phyloP scores from a whole-genome alignment of 2,113 vertebrate species.

The Orientallactaga bullata region DNA sequence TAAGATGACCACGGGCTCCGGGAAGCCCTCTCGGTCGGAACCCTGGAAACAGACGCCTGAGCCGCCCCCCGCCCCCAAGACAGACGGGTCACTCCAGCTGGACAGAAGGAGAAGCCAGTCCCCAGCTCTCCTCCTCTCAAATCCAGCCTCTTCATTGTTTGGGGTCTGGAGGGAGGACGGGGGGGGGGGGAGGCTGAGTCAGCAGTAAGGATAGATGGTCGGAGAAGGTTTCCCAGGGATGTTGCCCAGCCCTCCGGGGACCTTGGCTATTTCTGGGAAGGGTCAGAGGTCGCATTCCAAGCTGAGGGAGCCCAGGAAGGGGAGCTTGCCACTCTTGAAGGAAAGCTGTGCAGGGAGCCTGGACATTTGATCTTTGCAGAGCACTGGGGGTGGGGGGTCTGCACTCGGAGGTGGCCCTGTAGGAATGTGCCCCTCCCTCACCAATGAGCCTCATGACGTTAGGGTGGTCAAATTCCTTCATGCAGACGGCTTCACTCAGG shows the following conservation, averaged over 20 bases:
- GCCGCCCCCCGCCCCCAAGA: background rate
- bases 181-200: background rate
- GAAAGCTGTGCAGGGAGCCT: background rate
- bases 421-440: slow-evolving; percentile 78
- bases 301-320: slow-evolving; percentile 51
- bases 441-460: slow-evolving; percentile 96
- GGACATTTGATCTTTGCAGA: background rate
- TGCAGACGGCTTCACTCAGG: slow-evolving; percentile 94
- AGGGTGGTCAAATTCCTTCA: slow-evolving; percentile 96
- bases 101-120: background rate
- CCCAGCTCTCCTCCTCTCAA: background rate
- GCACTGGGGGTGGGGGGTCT: background rate
- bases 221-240: slow-evolving; percentile 76
- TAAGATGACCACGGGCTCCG: slow-evolving; percentile 94
- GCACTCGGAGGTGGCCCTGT: background rate
- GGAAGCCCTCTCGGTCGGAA: slow-evolving; percentile 94
- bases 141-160: background rate
- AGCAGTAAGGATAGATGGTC: background rate
- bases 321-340: slow-evolving; percentile 11
- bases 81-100: background rate
- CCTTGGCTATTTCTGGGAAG: slow-evolving; percentile 79
- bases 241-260: slow-evolving; percentile 74
- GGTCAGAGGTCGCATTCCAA: slow-evolving; percentile 79
- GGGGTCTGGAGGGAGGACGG: too few species aligned
- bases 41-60: slow-evolving; percentile 95